Evolutionary conservation across 2,797 vertebrate genomes (phyloP), one percentile per base, ranked within the genome.

Genomic region (Anomalospiza imberbis): DNA sequence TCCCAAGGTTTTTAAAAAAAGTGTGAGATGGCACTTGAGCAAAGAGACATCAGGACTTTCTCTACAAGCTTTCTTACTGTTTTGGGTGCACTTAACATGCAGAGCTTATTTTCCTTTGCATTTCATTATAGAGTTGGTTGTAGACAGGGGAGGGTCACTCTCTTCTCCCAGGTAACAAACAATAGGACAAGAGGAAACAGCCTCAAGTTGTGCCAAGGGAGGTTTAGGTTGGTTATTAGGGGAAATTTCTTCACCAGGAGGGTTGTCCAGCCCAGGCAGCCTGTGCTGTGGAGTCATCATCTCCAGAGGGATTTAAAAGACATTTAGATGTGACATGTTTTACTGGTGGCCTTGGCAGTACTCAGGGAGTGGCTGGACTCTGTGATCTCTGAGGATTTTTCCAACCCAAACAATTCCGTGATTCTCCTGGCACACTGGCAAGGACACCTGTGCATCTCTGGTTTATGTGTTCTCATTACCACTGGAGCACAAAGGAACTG

Each of bases 371-470:
- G 22, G 18, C 62, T 78, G 18, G 12, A 10, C 45, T 72, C 3
- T 0, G 18, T 66, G 29, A 24, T 31, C 45, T 66, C 17, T 0
- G 0, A 44, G 58, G 44, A 8, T 32, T 65, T 63, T 65, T 57
- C 36, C 58, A 65, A 13, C 15, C 44, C 60, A 29, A 34, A 66
- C 20, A 40, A 18, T 40, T 60, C 61, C 47, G 10, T 34, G n/a
- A 16, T 47, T 66, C 5, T 44, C n/a, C 17, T 76, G n/a, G 32
- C n/a, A n/a, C 13, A 5, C 11, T 44, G 48, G 12, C 21, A 48
- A 48, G 42, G 36, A 44, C 11, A 9, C 21, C 15, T 51, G 8
- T 29, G 67, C 31, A 11, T 6, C 73, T 50, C 51, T 77, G 58
- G 15, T 25, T 73, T 66, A 9, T n/a, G 15, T 42, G 53, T 21